These are phyloP conservation scores for Hypomesus transpacificus DNA, from an alignment of 2,113 vertebrate genomes.

Conservation along the genomic window DNA sequence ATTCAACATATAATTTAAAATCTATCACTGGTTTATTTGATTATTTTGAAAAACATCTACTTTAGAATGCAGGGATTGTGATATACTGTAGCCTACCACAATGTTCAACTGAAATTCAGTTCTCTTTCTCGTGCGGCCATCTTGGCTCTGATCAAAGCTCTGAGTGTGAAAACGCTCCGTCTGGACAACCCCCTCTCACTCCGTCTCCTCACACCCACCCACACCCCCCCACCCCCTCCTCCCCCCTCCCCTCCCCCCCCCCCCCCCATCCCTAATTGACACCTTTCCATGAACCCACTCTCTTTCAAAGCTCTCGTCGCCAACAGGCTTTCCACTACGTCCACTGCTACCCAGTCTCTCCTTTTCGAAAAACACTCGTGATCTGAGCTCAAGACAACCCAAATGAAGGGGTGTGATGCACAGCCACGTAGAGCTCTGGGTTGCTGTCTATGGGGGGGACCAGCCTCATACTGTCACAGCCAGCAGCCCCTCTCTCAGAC, in stretches of 20 bases:
- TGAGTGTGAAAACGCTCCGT: background rate
- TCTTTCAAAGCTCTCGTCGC: background rate
- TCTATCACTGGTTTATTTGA: too few relatives aligned
- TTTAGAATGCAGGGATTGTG: background rate
- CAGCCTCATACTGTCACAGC: conserved; percentile 32
- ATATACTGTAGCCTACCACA: background rate
- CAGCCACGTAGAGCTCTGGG: conserved; percentile 24
- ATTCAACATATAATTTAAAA: background rate
- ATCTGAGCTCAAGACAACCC: background rate
- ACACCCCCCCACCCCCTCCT: background rate
- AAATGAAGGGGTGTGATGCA: conserved; percentile 36
- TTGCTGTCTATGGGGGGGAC: conserved; percentile 28
- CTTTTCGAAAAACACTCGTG: background rate
- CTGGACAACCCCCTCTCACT: background rate
- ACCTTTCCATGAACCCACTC: conserved; percentile 20
- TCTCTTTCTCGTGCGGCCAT: background rate
- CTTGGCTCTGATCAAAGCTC: background rate
- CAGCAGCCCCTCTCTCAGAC: conserved; percentile 9
- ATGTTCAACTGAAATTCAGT: background rate
- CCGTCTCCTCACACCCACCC: background rate
- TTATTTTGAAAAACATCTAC: too few relatives aligned
- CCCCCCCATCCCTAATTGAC: conserved; percentile 9
- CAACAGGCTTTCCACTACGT: background rate
- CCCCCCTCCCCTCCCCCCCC: background rate
- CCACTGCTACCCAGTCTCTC: conserved; percentile 12